phyloP scores from a whole-genome alignment of 2,888 invertebrate genomes.

The Orchestes rusci region DNA sequence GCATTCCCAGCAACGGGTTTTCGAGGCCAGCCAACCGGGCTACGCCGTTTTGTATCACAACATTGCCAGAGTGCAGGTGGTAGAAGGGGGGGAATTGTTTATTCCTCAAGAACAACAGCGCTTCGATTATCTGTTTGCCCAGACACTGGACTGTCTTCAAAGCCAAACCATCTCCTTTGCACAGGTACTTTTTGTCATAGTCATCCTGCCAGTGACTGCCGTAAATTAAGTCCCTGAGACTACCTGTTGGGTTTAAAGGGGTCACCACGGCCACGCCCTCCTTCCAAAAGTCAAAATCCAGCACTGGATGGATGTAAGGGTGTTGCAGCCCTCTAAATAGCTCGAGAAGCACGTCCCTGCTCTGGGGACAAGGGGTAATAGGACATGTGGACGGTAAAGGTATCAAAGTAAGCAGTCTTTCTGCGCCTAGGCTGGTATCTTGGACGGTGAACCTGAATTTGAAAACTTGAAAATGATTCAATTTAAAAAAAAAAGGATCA shows the following conservation, averaged over 20 bases:
- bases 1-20: slow-evolving; percentile 73
- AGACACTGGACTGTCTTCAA: slow-evolving; percentile 63
- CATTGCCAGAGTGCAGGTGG: slow-evolving; percentile 85
- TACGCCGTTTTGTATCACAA: slow-evolving; percentile 86
- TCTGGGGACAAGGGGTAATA: slow-evolving; percentile 55
- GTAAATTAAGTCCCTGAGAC: slow-evolving; percentile 84
- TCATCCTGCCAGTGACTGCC: slow-evolving; percentile 54
- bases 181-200: slow-evolving; percentile 36
- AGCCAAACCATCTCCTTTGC: slow-evolving; percentile 36
- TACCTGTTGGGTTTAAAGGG: slow-evolving; percentile 78
- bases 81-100: slow-evolving; percentile 82
- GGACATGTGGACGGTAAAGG: slow-evolving; percentile 58
- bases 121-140: slow-evolving; percentile 82
- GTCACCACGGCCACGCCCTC: slow-evolving; percentile 65
- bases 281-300: slow-evolving; percentile 74
- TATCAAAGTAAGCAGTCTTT: slow-evolving; percentile 67
- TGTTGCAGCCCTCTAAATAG: slow-evolving; percentile 82
- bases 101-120: slow-evolving; percentile 75
- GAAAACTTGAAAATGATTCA: background rate
- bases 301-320: slow-evolving; percentile 85
- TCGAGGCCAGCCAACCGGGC: slow-evolving; percentile 84
- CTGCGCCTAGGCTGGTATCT: slow-evolving; percentile 72
- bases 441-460: slow-evolving; percentile 62
- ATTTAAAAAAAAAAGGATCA: slow-evolving; percentile 18
- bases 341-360: slow-evolving; percentile 65